These are phyloP conservation scores for Pachyseris speciosa DNA, from an alignment of 64 coral and sea anemone genomes.

Conservation along the genomic window DNA sequence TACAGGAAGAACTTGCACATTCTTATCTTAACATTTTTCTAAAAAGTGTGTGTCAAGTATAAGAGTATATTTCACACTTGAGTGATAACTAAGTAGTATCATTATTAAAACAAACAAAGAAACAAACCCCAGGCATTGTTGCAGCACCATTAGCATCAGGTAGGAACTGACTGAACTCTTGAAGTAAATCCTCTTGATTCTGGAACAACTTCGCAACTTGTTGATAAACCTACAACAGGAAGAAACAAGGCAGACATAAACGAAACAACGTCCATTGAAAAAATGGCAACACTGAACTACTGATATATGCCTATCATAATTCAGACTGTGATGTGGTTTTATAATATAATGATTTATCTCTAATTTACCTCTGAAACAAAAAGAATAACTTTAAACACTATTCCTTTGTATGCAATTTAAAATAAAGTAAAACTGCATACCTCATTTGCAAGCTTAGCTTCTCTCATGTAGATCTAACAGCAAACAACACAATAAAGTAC, in stretches of 20 bases:
- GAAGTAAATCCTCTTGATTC: conserved; percentile 95
- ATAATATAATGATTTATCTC: too few species aligned
- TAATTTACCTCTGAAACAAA: too few species aligned
- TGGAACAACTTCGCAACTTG: conserved; percentile 99
- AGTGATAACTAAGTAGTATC: too few species aligned
- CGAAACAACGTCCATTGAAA: too few species aligned
- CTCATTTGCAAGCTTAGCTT: conserved; percentile 98
- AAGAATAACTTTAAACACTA: background rate
- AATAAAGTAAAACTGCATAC: conserved; percentile 27
- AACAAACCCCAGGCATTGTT: conserved; percentile 42
- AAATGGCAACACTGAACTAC: background rate
- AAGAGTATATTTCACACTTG: too few species aligned
- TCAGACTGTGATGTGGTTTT: too few species aligned
- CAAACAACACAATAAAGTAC: background rate
- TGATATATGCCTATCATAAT: too few species aligned
- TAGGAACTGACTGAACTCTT: conserved; percentile 98
- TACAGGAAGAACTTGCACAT: too few species aligned
- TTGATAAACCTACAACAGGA: conserved; percentile 79
- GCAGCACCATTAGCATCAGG: conserved; percentile 97
- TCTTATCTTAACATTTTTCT: too few species aligned
- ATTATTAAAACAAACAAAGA: background rate
- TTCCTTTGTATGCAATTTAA: too few species aligned
- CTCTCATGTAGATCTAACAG: conserved; percentile 90
- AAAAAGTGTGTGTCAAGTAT: too few species aligned
- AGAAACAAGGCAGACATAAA: background rate